These are phyloP conservation scores for Halocaridina rubra DNA, from an alignment of 2,888 invertebrate species.

Conservation along the genomic window DNA sequence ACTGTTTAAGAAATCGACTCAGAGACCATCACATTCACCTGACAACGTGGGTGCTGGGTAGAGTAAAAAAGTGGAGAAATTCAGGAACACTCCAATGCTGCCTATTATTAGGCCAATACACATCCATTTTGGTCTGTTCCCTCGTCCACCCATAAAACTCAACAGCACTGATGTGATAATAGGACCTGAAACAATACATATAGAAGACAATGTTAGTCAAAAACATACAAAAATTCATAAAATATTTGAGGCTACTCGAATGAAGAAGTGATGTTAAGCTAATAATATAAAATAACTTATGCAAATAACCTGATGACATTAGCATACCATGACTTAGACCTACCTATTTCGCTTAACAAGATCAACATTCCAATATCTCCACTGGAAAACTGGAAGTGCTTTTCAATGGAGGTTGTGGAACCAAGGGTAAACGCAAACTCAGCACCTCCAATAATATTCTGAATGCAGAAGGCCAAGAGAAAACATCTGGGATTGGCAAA, in stretches of 20 bases:
- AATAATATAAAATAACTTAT: too few species aligned
- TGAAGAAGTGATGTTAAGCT: too few species aligned
- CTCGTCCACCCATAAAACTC: conserved; percentile 38
- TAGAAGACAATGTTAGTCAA: too few species aligned
- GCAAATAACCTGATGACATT: neutral
- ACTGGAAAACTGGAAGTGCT: conserved; percentile 62
- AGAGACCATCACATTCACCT: neutral
- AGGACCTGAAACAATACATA: too few species aligned
- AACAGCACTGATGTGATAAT: conserved; percentile 39
- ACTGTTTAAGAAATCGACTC: neutral
- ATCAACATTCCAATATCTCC: conserved; percentile 42
- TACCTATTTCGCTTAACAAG: conserved; percentile 50
- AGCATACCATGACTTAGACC: neutral
- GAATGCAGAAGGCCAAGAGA: conserved; percentile 22
- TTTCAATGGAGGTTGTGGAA: conserved; percentile 49
- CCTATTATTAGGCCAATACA: conserved; percentile 13
- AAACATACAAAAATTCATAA: too few species aligned
- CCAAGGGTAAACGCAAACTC: conserved; percentile 48
- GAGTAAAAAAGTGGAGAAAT: conserved; percentile 15
- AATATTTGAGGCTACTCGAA: too few species aligned
- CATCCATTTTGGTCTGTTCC: conserved; percentile 61
- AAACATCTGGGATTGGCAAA: conserved; percentile 32
- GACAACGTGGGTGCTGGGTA: conserved; percentile 30
- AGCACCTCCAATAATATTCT: conserved; percentile 28
- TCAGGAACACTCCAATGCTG: conserved; percentile 4